These are phyloP conservation scores for Calosoma granatense DNA, from an alignment of 1,140 invertebrate genomes.

Conservation along the genomic window DNA sequence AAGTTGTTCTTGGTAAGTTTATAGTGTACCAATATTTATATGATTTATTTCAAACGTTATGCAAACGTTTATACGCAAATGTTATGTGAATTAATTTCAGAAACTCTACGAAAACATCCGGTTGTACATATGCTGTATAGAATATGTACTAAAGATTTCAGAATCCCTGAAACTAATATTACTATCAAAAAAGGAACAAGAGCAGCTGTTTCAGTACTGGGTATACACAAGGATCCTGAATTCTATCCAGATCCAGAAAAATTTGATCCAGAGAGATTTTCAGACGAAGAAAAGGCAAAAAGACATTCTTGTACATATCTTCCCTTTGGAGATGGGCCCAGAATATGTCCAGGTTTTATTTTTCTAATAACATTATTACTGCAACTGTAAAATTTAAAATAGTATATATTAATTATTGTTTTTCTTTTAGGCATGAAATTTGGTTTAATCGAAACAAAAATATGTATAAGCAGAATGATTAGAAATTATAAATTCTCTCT, in stretches of 20 bases:
- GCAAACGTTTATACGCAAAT: background rate
- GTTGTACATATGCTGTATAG: constrained; percentile 40
- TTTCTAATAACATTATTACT: background rate
- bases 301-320: constrained; percentile 37
- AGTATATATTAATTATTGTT: background rate
- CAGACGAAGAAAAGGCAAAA: constrained; percentile 35
- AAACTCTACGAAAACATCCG: constrained; percentile 48
- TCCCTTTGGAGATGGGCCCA: constrained; percentile 45
- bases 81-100: constrained; percentile 20
- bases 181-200: constrained; percentile 38
- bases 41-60: background rate
- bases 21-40: background rate
- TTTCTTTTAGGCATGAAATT: constrained; percentile 39
- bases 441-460: constrained; percentile 36
- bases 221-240: constrained; percentile 50
- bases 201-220: constrained; percentile 41
- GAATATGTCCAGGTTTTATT: constrained; percentile 39
- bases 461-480: constrained; percentile 34
- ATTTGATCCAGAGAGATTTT: constrained; percentile 60
- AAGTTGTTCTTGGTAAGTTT: constrained; percentile 18
- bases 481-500: constrained; percentile 28
- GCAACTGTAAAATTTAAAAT: constrained; percentile 1
- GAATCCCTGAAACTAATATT: constrained; percentile 36
- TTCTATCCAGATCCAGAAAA: constrained; percentile 51
- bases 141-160: constrained; percentile 37